Base-by-base conservation (phyloP, 2,888 invertebrate genomes). In the Noctua janthina region DNA sequence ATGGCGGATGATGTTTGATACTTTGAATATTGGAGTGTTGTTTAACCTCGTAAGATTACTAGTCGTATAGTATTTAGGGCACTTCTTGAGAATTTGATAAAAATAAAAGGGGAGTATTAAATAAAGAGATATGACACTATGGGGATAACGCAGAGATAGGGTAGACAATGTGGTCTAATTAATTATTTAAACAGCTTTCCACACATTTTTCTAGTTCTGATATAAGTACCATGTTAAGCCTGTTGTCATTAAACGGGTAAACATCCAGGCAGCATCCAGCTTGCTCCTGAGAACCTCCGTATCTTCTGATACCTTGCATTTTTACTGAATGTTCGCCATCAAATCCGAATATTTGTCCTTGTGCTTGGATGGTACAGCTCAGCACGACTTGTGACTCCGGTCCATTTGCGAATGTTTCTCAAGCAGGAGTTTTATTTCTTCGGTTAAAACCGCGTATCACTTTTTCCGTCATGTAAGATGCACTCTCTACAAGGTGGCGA, bases 21-120 rank as follows among this genome's bases (percentile, higher is more conserved):
- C 54, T 39, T 54, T 64, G 17, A 46, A 76, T 46, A 70, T 51
- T 56, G 43, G 15, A 73, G 15, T 72, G 49, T 82, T 56, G 54
- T 76, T 76, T n/a, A 35, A 81, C 43, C 66, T 81, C 72, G 66
- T 67, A 54, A 51, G 11, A 43, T 81, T 39, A 56, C 46, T 46
- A 15, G 29, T 56, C 20, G 20, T 66, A 54, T 2, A 20, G 35
- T 35, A 64, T 76, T 56, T 51, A 29, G 39, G n/a, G 46, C 17
- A 23, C 15, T 51, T 54, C 51, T 66, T 35, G 20, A 35, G 64
- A 64, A 64, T 17, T 35, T 35, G 62, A 8, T 35, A 35, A 15
- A 62, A 62, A 62, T 62, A 29, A 62, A 62, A 62, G 29, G 43
- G 43, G 15, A 62, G 29, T 29, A 29, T 29, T 29, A 7, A 62